These are phyloP conservation scores for Pseudochaenichthys georgianus DNA, from an alignment of 2,797 vertebrate genomes.

Conservation along the genomic window DNA sequence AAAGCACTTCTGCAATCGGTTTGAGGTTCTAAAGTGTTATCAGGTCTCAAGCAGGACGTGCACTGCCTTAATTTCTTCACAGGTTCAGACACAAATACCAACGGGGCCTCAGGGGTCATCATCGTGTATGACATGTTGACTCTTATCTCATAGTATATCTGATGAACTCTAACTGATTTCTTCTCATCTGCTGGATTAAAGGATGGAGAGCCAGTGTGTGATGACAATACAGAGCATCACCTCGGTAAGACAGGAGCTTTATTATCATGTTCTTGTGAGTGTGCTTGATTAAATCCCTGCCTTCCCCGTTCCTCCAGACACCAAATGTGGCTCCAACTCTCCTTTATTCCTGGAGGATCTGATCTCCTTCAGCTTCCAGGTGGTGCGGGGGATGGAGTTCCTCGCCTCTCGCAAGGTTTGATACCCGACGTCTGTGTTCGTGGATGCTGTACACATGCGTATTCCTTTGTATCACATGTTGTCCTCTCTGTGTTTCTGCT, in stretches of 20 bases:
- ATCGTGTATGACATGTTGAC: not conserved
- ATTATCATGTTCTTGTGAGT: not conserved
- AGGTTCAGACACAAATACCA: slow-evolving; percentile 13
- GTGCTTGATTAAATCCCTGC: slow-evolving; percentile 12
- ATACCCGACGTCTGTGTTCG: not conserved
- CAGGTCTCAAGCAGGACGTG: slow-evolving; percentile 17
- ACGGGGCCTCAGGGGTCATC: not conserved
- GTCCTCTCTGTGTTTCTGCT: slow-evolving; percentile 5
- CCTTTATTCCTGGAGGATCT: slow-evolving; percentile 92
- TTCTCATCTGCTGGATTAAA: slow-evolving; percentile 46
- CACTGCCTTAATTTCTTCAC: slow-evolving; percentile 58
- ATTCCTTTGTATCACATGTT: slow-evolving; percentile 48
- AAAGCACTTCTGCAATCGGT: slow-evolving; percentile 69
- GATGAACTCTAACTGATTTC: not conserved
- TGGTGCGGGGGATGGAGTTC: slow-evolving; percentile 97
- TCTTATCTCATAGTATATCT: not conserved
- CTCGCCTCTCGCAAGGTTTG: slow-evolving; percentile 87
- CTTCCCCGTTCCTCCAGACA: slow-evolving; percentile 79
- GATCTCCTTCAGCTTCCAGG: slow-evolving; percentile 97
- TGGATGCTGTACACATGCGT: accelerated
- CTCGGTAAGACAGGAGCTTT: slow-evolving; percentile 34
- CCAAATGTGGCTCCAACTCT: slow-evolving; percentile 74
- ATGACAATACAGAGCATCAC: slow-evolving; percentile 50
- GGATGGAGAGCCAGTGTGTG: slow-evolving; percentile 75
- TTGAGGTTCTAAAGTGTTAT: slow-evolving; percentile 52